Base-by-base conservation (phyloP, 2,888 invertebrate species). In the Malacosoma neustria region DNA sequence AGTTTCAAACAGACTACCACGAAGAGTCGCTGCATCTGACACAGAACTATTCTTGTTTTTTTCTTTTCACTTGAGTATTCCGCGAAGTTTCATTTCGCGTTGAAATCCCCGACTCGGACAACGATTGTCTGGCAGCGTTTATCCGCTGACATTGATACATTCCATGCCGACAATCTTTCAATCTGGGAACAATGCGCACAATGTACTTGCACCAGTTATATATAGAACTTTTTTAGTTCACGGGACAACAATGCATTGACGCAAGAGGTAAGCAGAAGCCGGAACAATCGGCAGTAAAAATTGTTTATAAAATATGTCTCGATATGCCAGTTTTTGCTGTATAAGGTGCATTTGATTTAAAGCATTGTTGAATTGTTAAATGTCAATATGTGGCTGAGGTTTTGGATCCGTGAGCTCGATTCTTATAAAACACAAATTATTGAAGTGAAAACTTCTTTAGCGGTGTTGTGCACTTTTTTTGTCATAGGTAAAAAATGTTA, bases 221-320 rank as follows among this genome's bases (percentile, higher is more conserved):
- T 60, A 57, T 64, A 51, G 52, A 50, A 51, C 57, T 60, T 57
- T 50, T 49, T 54, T 51, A 54, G 57, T 57, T 49, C 51, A 51
- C 39, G 39, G 49, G 41, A 40, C 51, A 79, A 80, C 81, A 81
- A 80, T 79, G 54, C 69, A 41, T 54, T 63, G 69, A 69, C 65
- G 72, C 63, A 68, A 66, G 61, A 61, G 60, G 63, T 61, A 55
- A 59, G 63, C 56, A 60, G 61, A 61, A 64, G 60, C 58, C 67
- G 65, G 69, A 80, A 82, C 82, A 82, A 84, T 82, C 69, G 68
- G 42, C 67, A 69, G 75, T 75, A 75, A 75, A 75, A 73, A 68
- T 62, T 80, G 81, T 80, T 81, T 80, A 75, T 75, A 68, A 75
- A 75, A 67, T 61, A 63, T 53, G 49, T 53, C 54, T 59, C 68